phyloP scores from a whole-genome alignment of 2,797 vertebrate genomes.

The Hypotaenidia philippensis region DNA sequence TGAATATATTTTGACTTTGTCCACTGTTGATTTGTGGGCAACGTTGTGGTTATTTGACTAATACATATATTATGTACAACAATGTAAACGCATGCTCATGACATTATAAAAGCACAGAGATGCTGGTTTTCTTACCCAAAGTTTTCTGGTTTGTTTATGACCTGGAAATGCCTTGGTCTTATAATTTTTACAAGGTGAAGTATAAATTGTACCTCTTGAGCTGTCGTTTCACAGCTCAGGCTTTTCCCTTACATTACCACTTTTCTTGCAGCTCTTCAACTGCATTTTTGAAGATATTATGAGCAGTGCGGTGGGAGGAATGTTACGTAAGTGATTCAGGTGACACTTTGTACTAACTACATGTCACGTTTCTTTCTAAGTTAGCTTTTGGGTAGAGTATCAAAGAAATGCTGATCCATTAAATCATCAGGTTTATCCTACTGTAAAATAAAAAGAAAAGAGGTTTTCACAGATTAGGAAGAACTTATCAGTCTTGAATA shows the following conservation, averaged over 20 bases:
- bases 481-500: conserved; percentile 7
- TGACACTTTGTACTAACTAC: conserved; percentile 52
- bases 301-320: conserved; percentile 47
- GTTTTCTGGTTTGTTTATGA: neutral
- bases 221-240: conserved; percentile 25
- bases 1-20: neutral
- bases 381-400: conserved; percentile 31
- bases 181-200: conserved; percentile 15
- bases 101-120: neutral
- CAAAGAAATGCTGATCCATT: conserved; percentile 27
- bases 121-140: neutral
- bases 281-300: conserved; percentile 49
- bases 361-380: conserved; percentile 21
- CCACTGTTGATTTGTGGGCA: neutral
- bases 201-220: conserved; percentile 6
- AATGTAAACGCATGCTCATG: neutral
- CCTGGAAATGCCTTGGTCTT: conserved; percentile 23
- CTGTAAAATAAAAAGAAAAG: neutral
- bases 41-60: neutral
- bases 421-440: neutral
- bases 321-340: conserved; percentile 58
- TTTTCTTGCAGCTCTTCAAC: conserved; percentile 40
- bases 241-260: conserved; percentile 45
- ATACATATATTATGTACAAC: neutral
- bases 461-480: neutral